Conservation (phyloP, 2,113 vertebrate genomes). For the Pituophis catenifer region DNA sequence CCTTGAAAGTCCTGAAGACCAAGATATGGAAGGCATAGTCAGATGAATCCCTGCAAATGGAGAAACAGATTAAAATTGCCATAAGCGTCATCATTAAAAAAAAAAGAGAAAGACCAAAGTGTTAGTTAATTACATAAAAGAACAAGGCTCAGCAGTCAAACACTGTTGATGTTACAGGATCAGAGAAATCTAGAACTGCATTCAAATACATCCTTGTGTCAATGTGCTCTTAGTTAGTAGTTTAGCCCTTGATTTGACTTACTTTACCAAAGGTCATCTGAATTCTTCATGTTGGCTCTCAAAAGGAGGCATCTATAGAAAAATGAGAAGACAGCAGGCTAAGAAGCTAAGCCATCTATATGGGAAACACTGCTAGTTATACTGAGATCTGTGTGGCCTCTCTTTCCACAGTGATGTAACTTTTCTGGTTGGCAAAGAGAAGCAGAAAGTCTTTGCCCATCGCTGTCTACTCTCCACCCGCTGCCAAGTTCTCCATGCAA, state of each 20-base stretch:
- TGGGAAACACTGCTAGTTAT: neutral
- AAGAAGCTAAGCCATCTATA: neutral
- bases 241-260: neutral
- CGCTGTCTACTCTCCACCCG: slow-evolving; percentile 75
- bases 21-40: neutral
- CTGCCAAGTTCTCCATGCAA: slow-evolving; percentile 70
- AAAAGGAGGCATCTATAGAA: neutral
- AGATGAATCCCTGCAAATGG: neutral
- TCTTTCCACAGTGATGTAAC: slow-evolving; percentile 68
- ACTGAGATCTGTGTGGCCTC: neutral
- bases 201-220: neutral
- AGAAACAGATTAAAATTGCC: neutral
- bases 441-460: slow-evolving; percentile 73
- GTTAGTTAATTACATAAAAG: neutral
- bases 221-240: neutral
- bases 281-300: neutral
- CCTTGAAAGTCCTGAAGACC: neutral
- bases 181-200: neutral
- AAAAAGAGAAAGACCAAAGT: neutral
- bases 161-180: neutral
- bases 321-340: neutral
- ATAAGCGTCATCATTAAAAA: neutral
- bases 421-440: slow-evolving; percentile 76
- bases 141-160: neutral
- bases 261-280: neutral